Percentiles rank a stretch among this genome's conserved stretches.
Evolutionary conservation across 2,888 invertebrate genomes (phyloP).

Genomic region (Epistrophe grossulariae): DNA sequence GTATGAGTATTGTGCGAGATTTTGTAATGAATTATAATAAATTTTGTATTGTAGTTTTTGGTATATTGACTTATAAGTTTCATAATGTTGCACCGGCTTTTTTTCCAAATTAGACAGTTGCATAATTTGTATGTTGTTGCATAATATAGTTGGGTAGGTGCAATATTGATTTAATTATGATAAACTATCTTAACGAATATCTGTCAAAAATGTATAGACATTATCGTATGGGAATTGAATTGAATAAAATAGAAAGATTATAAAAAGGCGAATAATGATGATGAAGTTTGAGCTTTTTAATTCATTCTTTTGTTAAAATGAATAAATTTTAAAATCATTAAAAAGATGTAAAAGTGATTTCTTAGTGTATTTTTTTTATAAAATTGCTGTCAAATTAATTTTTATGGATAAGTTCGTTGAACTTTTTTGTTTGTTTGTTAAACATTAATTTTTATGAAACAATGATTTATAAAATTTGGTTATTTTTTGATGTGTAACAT

Average conservation of each 20-base stretch:
- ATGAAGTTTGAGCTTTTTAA: neutral
- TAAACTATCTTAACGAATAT: neutral
- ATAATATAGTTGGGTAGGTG: neutral
- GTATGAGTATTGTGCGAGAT: neutral
- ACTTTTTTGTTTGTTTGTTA: neutral
- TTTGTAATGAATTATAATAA: constrained; percentile 36
- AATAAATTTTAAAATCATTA: neutral
- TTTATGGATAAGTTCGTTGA: neutral
- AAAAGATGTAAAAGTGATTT: neutral
- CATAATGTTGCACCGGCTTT: constrained; percentile 46
- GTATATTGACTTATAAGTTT: constrained; percentile 4
- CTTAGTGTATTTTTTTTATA: neutral
- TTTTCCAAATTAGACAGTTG: neutral
- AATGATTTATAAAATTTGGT: too few species aligned
- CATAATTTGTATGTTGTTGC: neutral
- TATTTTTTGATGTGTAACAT: too few species aligned
- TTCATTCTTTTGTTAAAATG: neutral
- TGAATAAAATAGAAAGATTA: neutral
- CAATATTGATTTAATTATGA: constrained; percentile 19
- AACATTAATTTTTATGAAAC: too few species aligned
- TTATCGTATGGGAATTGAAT: neutral
- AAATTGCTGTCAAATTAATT: too few species aligned
- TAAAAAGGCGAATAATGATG: neutral
- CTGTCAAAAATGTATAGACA: neutral
- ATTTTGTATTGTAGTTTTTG: neutral